These are phyloP conservation scores for Frankliniella intonsa DNA, from an alignment of 2,888 invertebrate species.

Conservation along the genomic window DNA sequence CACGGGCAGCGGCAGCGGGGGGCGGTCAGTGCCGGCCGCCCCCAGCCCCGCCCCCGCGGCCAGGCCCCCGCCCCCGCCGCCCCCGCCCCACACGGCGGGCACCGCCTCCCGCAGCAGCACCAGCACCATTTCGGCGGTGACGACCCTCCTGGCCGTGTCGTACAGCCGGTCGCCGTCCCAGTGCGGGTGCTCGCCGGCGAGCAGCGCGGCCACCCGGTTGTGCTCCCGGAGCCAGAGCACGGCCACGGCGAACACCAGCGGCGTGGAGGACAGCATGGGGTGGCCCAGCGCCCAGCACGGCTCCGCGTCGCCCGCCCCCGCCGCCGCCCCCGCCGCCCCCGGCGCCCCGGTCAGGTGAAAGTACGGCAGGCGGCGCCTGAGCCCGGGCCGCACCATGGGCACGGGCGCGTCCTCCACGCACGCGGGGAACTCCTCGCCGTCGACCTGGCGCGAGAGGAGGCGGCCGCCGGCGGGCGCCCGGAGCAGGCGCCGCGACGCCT, in stretches of 20 bases:
- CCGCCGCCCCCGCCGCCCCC: neutral
- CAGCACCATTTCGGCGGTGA: conserved; percentile 2
- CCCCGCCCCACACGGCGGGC: neutral
- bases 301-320: neutral
- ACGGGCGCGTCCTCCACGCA: conserved; percentile 21
- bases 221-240: conserved; percentile 21
- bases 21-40: neutral
- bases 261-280: neutral
- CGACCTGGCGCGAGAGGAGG: neutral
- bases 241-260: conserved; percentile 3
- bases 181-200: neutral
- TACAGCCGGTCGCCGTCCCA: neutral
- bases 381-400: neutral
- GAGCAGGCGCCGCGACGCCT: neutral
- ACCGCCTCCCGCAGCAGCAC: neutral
- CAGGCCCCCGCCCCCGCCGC: neutral
- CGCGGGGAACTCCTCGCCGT: conserved; percentile 21
- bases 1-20: neutral
- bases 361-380: neutral
- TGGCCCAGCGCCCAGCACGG: conserved; percentile 18
- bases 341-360: neutral
- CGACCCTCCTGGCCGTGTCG: neutral
- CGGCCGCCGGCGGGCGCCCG: neutral
- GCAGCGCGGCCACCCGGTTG: conserved; percentile 19
- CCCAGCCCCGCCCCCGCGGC: neutral